Base-by-base conservation (phyloP, 2,888 invertebrate species). In the Myopa testacea region DNA sequence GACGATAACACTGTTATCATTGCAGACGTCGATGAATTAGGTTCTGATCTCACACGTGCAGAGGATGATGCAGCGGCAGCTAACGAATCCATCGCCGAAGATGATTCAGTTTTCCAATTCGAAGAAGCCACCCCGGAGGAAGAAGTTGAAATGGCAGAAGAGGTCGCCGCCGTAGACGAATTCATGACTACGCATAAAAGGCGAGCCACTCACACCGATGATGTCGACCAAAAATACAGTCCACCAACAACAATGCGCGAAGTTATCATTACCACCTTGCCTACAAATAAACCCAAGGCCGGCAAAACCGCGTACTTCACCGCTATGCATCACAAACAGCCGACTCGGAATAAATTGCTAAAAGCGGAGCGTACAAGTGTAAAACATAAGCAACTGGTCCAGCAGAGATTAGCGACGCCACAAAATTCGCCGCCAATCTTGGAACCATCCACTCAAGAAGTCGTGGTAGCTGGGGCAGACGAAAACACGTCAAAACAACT, bases 1-100 rank as follows among this genome's bases (percentile, higher is more conserved):
- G 80, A 81, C 0, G 82, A 83, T 2, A 81, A 81, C 19, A 76
- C 77, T 60, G 76, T 76, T n/a, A 75, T 76, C 12, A 77, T 78
- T 4, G 26, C 77, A 6, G 34, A 74, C n/a, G 34, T 16, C 26
- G 76, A 75, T 34, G 26, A 68, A 4, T 16, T 71, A n/a, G 71
- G 65, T 52, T 16, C 8, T 19, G 65, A 63, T 45, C 38, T 19
- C 68, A 65, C 62, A 45, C 7, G 45, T 68, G 62, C 62, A 26
- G 26, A 2, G 52, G 65, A 52, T 75, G 14, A 19, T 55, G 10
- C 62, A 68, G 62, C 38, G 37, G 26, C 14, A 50, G 52, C 38
- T n/a, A 62, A 38, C 7, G 75, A 19, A 19, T 60, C 73, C 16
- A 78, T 71, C 70, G 19, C 52, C 14, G 81, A 81, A 45, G 79